Conservation (phyloP, 2,797 vertebrate species). For the Rhabdomys pumilio region DNA sequence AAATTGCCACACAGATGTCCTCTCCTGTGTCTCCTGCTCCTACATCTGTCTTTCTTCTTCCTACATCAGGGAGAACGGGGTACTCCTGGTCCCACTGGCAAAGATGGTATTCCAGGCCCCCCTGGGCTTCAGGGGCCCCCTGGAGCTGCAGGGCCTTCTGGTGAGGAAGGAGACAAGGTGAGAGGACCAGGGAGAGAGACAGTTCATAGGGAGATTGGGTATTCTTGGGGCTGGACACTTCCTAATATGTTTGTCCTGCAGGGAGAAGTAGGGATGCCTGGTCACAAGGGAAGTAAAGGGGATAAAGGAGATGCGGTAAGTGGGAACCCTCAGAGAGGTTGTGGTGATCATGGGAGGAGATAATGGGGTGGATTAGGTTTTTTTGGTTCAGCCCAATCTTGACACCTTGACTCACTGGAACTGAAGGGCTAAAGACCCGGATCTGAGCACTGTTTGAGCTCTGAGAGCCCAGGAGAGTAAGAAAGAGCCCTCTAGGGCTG, state of each 20-base stretch:
- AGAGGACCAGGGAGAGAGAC: slow-evolving; percentile 44
- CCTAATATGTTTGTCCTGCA: slow-evolving; percentile 76
- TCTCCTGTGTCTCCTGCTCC: neutral
- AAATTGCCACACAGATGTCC: neutral
- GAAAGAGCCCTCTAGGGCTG: neutral
- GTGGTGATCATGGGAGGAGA: neutral
- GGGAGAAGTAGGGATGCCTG: slow-evolving; percentile 94
- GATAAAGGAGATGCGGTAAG: slow-evolving; percentile 96
- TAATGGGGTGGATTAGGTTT: neutral
- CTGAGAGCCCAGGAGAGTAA: neutral
- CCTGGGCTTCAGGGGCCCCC: slow-evolving; percentile 91
- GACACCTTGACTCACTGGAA: neutral
- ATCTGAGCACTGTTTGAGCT: neutral
- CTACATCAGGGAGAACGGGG: slow-evolving; percentile 93
- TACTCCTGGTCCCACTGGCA: slow-evolving; percentile 91
- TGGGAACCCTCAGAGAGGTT: slow-evolving; percentile 10
- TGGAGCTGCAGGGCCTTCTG: slow-evolving; percentile 92
- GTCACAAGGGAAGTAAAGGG: slow-evolving; percentile 97
- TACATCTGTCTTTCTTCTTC: neutral
- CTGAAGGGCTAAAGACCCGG: neutral
- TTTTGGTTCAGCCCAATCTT: neutral
- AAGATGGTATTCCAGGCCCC: slow-evolving; percentile 93
- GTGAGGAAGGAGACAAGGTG: slow-evolving; percentile 98
- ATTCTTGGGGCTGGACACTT: neutral
- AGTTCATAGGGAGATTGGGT: neutral